Percentiles rank a stretch among this genome's conserved stretches.
Evolutionary conservation across 1,140 invertebrate genomes (phyloP).

Genomic region (Mamestra configurata): DNA sequence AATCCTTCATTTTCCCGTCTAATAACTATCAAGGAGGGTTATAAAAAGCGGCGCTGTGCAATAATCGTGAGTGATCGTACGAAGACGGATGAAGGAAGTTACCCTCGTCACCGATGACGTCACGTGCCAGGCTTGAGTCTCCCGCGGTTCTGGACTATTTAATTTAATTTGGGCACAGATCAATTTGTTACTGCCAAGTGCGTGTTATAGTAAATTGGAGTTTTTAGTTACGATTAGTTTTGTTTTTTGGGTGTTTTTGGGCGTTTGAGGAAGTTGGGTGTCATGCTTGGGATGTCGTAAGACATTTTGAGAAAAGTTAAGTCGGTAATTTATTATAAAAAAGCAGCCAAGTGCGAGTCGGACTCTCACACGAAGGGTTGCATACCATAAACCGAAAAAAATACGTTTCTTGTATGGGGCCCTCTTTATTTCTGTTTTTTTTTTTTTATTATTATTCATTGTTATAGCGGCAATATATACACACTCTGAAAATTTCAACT

Average conservation of each 20-base stretch:
- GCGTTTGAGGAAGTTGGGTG: background rate
- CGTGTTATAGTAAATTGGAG: conserved; percentile 31
- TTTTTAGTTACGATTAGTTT: conserved; percentile 35
- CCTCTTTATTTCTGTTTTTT: too few relatives aligned
- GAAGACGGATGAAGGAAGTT: conserved; percentile 13
- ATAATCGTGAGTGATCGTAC: conserved; percentile 39
- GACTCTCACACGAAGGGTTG: too few relatives aligned
- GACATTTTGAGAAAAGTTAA: background rate
- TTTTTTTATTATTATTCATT: too few relatives aligned
- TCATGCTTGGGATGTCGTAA: background rate
- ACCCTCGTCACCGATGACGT: conserved; percentile 47
- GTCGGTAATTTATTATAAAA: background rate
- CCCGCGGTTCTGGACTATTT: conserved; percentile 35
- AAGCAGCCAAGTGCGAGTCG: too few relatives aligned
- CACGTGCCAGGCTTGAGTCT: background rate
- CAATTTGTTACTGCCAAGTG: conserved; percentile 43
- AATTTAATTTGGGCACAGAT: conserved; percentile 41
- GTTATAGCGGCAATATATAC: too few relatives aligned
- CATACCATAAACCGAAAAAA: too few relatives aligned
- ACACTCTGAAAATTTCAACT: too few relatives aligned
- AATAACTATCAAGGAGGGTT: conserved; percentile 27
- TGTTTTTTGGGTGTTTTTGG: conserved; percentile 3
- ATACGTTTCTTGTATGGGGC: too few relatives aligned
- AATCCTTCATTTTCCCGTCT: conserved; percentile 30
- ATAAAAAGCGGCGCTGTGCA: conserved; percentile 33